Percentiles rank a stretch among this genome's conserved stretches.
phyloP scores from a whole-genome alignment of 2,888 invertebrate genomes.

The Dryocosmus kuriphilus region DNA sequence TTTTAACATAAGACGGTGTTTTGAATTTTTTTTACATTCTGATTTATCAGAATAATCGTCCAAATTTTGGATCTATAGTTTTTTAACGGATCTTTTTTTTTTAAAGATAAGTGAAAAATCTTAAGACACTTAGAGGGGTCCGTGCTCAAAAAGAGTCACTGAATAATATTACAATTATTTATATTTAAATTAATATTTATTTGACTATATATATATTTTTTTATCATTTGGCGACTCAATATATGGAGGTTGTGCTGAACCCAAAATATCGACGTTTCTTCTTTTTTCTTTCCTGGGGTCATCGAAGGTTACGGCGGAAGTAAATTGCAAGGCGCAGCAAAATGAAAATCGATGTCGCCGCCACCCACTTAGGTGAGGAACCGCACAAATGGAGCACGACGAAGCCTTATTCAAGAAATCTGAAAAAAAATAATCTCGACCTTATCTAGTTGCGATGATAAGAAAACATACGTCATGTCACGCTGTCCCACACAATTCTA shows the following conservation, averaged over 20 bases:
- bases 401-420: not conserved
- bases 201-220: too few relatives aligned
- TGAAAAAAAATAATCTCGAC: not conserved
- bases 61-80: too few relatives aligned
- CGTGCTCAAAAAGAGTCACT: too few relatives aligned
- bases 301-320: constrained; percentile 33
- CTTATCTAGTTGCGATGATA: constrained; percentile 22
- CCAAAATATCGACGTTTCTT: not conserved
- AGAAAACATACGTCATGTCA: not conserved
- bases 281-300: not conserved
- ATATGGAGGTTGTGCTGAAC: not conserved
- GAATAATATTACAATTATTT: too few relatives aligned
- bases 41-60: too few relatives aligned
- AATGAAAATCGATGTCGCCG: constrained; percentile 35
- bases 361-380: not conserved
- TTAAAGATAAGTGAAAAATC: too few relatives aligned
- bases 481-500: constrained; percentile 4
- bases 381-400: constrained; percentile 6
- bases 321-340: constrained; percentile 29
- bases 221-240: not conserved
- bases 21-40: too few relatives aligned
- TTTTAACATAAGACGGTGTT: too few relatives aligned
- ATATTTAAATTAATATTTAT: too few relatives aligned
- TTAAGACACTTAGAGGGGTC: too few relatives aligned
- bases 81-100: too few relatives aligned